Evolutionary conservation across 2,888 invertebrate genomes (phyloP).

Genomic region (Baccha elongata): DNA sequence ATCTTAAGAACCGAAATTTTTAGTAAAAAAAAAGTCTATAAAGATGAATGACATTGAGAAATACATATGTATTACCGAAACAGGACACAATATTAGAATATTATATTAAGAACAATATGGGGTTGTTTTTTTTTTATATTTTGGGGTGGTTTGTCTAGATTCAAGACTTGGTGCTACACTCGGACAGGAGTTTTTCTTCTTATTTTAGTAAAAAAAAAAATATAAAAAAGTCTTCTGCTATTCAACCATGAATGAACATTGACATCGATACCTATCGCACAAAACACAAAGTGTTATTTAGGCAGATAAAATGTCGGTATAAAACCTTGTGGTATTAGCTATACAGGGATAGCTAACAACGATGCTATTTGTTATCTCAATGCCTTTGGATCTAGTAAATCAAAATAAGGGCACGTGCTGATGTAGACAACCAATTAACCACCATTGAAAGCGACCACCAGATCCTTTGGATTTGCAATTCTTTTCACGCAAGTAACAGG

Average conservation of each 20-base stretch:
- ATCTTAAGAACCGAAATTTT: constrained; percentile 52
- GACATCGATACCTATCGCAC: constrained; percentile 33
- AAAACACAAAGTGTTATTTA: constrained; percentile 39
- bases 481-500: too few species aligned
- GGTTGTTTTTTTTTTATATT: constrained; percentile 23
- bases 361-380: constrained; percentile 73
- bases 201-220: constrained; percentile 2
- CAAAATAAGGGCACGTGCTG: constrained; percentile 73
- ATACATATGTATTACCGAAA: constrained; percentile 52
- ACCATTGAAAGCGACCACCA: too few species aligned
- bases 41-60: constrained; percentile 67
- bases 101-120: constrained; percentile 57
- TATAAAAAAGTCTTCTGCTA: constrained; percentile 15
- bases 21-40: constrained; percentile 49
- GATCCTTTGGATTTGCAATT: constrained; percentile 64
- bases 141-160: constrained; percentile 66
- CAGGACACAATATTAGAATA: constrained; percentile 68
- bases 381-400: constrained; percentile 64
- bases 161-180: constrained; percentile 60
- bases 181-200: constrained; percentile 24
- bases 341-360: constrained; percentile 63
- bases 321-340: constrained; percentile 5
- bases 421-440: constrained; percentile 74
- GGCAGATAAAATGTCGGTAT: background rate
- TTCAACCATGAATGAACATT: constrained; percentile 41